phyloP scores from a whole-genome alignment of 2,888 invertebrate genomes.

The Dynastes hyllus region DNA sequence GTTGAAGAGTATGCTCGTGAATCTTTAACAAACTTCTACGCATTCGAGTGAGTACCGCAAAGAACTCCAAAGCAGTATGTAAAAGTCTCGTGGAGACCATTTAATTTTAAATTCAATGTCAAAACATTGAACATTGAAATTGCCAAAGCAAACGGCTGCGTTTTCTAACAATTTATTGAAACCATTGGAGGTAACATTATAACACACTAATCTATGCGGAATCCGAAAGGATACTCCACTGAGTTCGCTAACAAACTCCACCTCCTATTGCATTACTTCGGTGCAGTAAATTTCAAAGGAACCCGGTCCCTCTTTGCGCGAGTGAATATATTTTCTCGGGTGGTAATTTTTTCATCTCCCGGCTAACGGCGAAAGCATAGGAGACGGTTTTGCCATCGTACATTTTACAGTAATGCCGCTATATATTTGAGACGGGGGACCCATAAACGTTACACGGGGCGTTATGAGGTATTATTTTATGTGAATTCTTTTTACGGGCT shows the following conservation, averaged over 20 bases:
- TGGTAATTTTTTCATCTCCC: conserved; percentile 41
- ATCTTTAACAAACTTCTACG: too few species aligned
- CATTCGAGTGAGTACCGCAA: too few species aligned
- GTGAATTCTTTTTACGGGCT: conserved; percentile 51
- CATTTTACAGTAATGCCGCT: conserved; percentile 46
- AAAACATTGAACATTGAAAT: too few species aligned
- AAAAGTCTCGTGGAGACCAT: too few species aligned
- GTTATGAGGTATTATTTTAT: conserved; percentile 56
- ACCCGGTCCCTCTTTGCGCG: conserved; percentile 24
- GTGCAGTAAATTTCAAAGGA: conserved; percentile 28
- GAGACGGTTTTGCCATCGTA: conserved; percentile 37
- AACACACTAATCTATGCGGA: too few species aligned
- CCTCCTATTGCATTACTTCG: conserved; percentile 13
- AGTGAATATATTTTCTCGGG: conserved; percentile 41
- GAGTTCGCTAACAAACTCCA: background rate
- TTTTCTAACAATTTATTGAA: too few species aligned
- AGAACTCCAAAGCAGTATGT: too few species aligned
- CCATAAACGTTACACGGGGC: conserved; percentile 53
- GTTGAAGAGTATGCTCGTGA: too few species aligned
- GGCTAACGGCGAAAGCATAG: conserved; percentile 31
- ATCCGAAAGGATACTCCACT: too few species aligned
- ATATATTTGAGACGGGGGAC: conserved; percentile 48
- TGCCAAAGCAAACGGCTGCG: too few species aligned
- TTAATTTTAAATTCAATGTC: too few species aligned
- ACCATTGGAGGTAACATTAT: background rate